Evolutionary conservation across 2,113 vertebrate species (phyloP).

Genomic region (Furnarius figulus): DNA sequence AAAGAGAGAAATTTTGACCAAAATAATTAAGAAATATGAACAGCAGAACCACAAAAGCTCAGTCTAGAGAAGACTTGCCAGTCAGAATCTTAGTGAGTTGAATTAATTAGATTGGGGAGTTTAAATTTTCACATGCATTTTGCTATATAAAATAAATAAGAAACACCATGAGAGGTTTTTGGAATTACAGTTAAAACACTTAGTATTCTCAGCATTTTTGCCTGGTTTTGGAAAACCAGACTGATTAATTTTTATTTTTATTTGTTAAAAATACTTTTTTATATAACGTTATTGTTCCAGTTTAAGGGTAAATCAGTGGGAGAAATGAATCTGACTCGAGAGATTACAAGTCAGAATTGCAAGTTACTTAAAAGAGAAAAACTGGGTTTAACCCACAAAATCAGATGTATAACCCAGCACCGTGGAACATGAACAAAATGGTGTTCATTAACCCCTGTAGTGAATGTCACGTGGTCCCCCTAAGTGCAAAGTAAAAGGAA

Average conservation of each 20-base stretch:
- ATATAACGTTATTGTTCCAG: background rate
- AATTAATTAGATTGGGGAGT: conserved; percentile 66
- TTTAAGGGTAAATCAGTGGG: too few species aligned
- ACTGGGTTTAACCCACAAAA: too few species aligned
- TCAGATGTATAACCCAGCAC: too few species aligned
- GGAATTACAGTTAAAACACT: conserved; percentile 57
- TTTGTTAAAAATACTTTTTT: background rate
- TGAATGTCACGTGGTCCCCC: too few species aligned
- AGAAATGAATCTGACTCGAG: too few species aligned
- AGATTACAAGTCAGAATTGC: too few species aligned
- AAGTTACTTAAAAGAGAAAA: too few species aligned
- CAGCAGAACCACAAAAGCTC: background rate
- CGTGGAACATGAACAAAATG: too few species aligned
- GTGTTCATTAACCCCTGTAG: too few species aligned
- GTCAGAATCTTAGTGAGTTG: conserved; percentile 11
- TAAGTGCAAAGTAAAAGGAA: too few species aligned
- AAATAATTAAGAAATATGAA: conserved; percentile 34
- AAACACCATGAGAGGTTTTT: conserved; percentile 38
- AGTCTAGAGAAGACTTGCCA: conserved; percentile 42
- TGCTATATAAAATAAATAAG: conserved; percentile 43
- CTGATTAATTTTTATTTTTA: background rate
- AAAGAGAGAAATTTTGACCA: background rate
- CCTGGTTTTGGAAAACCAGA: conserved; percentile 45
- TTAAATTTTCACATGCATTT: conserved; percentile 60
- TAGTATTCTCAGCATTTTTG: conserved; percentile 30